These are phyloP conservation scores for Solenopsis invicta DNA, from an alignment of 1,140 invertebrate species.

Conservation along the genomic window DNA sequence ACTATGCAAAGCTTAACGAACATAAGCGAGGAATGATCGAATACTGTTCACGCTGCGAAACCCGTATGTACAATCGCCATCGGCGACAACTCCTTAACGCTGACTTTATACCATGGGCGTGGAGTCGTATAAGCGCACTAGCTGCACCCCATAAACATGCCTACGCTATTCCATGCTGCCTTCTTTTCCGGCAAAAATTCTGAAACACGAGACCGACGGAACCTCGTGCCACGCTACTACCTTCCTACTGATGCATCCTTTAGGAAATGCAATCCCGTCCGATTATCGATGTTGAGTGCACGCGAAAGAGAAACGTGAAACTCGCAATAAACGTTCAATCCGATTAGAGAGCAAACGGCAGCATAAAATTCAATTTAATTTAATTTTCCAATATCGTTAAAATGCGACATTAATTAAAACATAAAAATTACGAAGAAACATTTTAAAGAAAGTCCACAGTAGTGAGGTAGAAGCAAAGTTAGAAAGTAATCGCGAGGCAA, in stretches of 20 bases:
- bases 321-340: background rate
- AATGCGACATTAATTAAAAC: background rate
- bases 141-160: slow-evolving; percentile 40
- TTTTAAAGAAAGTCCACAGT: background rate
- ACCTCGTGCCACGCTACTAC: background rate
- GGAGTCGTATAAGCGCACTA: slow-evolving; percentile 27
- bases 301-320: slow-evolving; percentile 39
- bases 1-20: slow-evolving; percentile 25
- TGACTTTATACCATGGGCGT: slow-evolving; percentile 61
- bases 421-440: background rate
- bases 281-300: slow-evolving; percentile 31
- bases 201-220: slow-evolving; percentile 53
- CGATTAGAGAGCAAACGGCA: background rate
- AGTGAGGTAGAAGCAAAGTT: background rate
- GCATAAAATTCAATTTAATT: background rate
- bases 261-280: slow-evolving; percentile 52
- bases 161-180: slow-evolving; percentile 5
- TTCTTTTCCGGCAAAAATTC: slow-evolving; percentile 37
- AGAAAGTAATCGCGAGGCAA: background rate
- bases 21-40: slow-evolving; percentile 30
- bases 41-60: slow-evolving; percentile 34
- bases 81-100: slow-evolving; percentile 41
- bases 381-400: slow-evolving; percentile 3
- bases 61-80: slow-evolving; percentile 19
- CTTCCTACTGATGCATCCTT: slow-evolving; percentile 14